phyloP scores from a whole-genome alignment of 2,888 invertebrate species.

The Mechanitis messenoides region DNA sequence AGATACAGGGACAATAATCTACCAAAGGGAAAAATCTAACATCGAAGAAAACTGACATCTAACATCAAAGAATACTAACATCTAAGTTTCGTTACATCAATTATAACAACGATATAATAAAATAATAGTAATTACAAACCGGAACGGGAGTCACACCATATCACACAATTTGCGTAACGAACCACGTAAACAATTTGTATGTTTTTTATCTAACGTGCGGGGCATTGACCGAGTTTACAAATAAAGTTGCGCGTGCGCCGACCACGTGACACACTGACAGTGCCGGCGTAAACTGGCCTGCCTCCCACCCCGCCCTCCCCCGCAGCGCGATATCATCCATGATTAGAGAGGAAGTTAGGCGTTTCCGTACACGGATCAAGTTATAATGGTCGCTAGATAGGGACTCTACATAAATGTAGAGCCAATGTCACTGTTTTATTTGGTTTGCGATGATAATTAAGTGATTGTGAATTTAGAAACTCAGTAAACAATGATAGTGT shows the following conservation, averaged over 20 bases:
- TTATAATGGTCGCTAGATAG: slow-evolving; percentile 43
- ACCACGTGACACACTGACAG: slow-evolving; percentile 70
- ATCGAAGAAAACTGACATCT: too few relatives aligned
- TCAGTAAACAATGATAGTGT: background rate
- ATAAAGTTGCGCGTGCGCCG: slow-evolving; percentile 68
- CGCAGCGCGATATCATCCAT: slow-evolving; percentile 12
- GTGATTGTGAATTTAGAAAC: slow-evolving; percentile 41
- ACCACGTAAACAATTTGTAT: slow-evolving; percentile 68
- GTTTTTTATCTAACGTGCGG: slow-evolving; percentile 73
- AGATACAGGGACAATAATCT: too few relatives aligned
- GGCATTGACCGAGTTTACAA: slow-evolving; percentile 75
- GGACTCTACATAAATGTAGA: slow-evolving; percentile 55
- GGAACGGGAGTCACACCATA: slow-evolving; percentile 26
- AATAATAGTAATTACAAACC: slow-evolving; percentile 14
- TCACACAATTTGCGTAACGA: slow-evolving; percentile 59
- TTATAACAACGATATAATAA: background rate
- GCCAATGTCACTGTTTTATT: slow-evolving; percentile 64
- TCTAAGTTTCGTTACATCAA: too few relatives aligned
- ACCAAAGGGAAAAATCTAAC: too few relatives aligned
- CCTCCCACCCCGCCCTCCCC: slow-evolving; percentile 18
- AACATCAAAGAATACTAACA: too few relatives aligned
- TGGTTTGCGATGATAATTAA: slow-evolving; percentile 48
- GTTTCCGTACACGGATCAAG: slow-evolving; percentile 21
- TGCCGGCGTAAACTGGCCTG: slow-evolving; percentile 40
- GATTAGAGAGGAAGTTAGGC: slow-evolving; percentile 12